Evolutionary conservation across 2,888 invertebrate genomes (phyloP).

Genomic region (Oscheius sp.): DNA sequence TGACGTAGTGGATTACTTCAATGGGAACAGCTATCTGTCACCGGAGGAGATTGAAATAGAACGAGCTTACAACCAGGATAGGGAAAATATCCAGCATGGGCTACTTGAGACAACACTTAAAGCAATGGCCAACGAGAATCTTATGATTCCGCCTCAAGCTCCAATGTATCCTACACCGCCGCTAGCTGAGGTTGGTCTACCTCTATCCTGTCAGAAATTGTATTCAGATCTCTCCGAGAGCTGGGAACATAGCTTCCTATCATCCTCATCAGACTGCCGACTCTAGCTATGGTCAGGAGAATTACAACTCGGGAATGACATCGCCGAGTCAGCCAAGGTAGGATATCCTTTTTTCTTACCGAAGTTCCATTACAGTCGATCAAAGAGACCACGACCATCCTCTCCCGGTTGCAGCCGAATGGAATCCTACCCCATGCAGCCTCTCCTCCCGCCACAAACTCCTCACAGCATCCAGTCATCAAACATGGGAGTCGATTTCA

Average conservation of each 20-base stretch:
- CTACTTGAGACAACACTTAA: neutral
- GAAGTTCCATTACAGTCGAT: neutral
- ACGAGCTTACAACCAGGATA: neutral
- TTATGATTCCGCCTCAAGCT: neutral
- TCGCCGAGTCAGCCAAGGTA: conserved; percentile 4
- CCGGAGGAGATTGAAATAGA: conserved; percentile 2
- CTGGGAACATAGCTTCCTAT: neutral
- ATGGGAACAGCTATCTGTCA: neutral
- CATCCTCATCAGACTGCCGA: neutral
- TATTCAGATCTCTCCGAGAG: conserved; percentile 5
- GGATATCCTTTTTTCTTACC: conserved; percentile 1
- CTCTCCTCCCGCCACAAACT: conserved; percentile 15
- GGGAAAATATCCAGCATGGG: neutral
- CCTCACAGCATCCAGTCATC: conserved; percentile 6
- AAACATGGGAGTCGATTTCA: neutral
- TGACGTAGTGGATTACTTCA: neutral
- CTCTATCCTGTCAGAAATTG: neutral
- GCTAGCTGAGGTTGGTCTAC: neutral
- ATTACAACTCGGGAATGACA: neutral
- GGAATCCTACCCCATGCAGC: neutral
- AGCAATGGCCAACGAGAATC: neutral
- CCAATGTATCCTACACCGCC: conserved; percentile 18
- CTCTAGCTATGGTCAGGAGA: neutral
- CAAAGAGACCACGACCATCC: conserved; percentile 12
- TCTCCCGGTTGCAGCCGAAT: conserved; percentile 6